Conservation (phyloP, 2,888 invertebrate genomes). For the Spilarctia lutea region DNA sequence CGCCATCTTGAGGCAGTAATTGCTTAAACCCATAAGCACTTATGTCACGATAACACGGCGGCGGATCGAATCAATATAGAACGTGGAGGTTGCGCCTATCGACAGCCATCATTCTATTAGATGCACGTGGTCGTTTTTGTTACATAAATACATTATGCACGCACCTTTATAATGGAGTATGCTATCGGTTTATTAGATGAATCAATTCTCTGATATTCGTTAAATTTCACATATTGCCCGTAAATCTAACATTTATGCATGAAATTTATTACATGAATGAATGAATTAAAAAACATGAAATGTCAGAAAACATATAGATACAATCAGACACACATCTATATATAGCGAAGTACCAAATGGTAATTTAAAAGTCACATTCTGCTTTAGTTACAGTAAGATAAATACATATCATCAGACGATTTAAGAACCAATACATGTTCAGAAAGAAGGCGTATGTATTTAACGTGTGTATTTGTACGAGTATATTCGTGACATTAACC, state of each 20-base stretch:
- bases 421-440: too few species aligned
- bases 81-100: slow-evolving; percentile 57
- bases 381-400: neutral
- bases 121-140: slow-evolving; percentile 38
- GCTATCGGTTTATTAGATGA: slow-evolving; percentile 7
- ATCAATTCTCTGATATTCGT: neutral
- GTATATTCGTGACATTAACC: too few species aligned
- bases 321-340: too few species aligned
- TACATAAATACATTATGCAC: slow-evolving; percentile 39
- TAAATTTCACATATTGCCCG: neutral
- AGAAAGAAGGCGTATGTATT: too few species aligned
- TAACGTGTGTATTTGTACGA: too few species aligned
- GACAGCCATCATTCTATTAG: slow-evolving; percentile 61
- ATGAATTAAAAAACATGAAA: too few species aligned
- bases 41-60: slow-evolving; percentile 60
- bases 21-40: slow-evolving; percentile 78
- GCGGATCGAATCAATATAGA: slow-evolving; percentile 71
- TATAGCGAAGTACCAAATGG: too few species aligned
- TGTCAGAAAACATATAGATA: neutral
- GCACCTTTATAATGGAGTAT: slow-evolving; percentile 6
- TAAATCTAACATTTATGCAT: too few species aligned
- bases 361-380: neutral
- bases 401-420: too few species aligned
- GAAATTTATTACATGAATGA: too few species aligned
- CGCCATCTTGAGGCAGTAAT: slow-evolving; percentile 70